These are phyloP conservation scores for Guaruba guarouba DNA, from an alignment of 2,113 vertebrate genomes.

Conservation along the genomic window DNA sequence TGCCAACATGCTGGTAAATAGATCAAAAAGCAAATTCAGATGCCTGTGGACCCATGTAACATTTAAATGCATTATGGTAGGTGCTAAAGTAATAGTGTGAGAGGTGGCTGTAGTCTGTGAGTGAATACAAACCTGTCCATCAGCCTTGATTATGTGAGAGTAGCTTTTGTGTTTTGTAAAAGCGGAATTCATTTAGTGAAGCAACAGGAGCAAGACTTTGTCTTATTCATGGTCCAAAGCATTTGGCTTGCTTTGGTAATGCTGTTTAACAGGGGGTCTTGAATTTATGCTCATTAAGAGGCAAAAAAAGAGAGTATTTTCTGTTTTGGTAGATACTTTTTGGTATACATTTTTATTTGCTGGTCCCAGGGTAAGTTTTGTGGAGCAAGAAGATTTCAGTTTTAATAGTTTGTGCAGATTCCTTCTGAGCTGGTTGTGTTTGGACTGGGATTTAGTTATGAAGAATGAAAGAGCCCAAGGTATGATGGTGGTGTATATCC, in stretches of 20 bases:
- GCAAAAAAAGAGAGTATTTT: neutral
- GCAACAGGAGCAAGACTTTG: neutral
- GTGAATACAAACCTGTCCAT: neutral
- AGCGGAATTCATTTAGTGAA: neutral
- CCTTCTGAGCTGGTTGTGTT: neutral
- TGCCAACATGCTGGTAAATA: neutral
- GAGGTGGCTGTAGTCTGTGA: neutral
- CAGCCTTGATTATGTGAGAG: neutral
- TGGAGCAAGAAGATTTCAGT: rapidly evolving
- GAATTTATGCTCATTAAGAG: neutral
- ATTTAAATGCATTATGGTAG: neutral
- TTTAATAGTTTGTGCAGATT: neutral
- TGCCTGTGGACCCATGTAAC: neutral
- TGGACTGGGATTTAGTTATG: neutral
- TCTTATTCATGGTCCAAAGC: neutral
- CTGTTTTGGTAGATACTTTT: neutral
- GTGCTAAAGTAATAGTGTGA: neutral
- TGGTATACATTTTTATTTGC: neutral
- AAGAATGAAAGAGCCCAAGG: neutral
- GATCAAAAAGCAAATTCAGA: neutral
- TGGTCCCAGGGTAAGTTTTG: neutral
- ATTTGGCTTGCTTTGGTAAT: neutral
- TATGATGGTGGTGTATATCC: rapidly evolving
- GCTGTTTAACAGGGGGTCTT: neutral
- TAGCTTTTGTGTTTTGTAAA: neutral